Evolutionary conservation across 35 echinoderm and acorn worm genomes (phyloP).

Genomic region (Stichopus chloronotus): DNA sequence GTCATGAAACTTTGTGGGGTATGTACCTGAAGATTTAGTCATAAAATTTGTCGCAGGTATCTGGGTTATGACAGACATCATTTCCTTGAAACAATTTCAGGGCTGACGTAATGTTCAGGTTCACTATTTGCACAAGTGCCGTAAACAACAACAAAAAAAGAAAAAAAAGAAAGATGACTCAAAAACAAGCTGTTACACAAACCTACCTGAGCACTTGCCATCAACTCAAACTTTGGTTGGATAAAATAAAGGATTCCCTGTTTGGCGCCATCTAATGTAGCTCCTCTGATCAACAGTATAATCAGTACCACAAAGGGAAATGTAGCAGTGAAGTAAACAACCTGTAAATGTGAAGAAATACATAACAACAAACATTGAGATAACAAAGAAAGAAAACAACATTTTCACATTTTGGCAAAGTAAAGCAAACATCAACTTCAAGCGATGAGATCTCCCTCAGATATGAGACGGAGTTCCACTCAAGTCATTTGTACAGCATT

Average conservation of each 20-base stretch:
- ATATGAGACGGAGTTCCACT: background rate
- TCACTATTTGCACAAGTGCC: too few species aligned
- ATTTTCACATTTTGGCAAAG: background rate
- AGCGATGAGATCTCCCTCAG: too few species aligned
- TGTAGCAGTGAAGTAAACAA: constrained; percentile 83
- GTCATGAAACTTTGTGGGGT: too few species aligned
- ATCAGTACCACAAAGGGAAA: constrained; percentile 74
- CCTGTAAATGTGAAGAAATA: constrained; percentile 43
- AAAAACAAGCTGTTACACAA: background rate
- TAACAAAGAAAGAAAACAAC: background rate
- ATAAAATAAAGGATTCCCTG: constrained; percentile 70
- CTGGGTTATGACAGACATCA: too few species aligned
- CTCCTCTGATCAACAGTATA: constrained; percentile 67
- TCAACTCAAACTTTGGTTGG: constrained; percentile 49
- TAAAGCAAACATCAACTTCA: background rate
- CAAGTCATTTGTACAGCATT: too few species aligned
- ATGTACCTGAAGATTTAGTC: too few species aligned
- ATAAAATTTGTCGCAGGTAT: too few species aligned
- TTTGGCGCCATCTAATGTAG: constrained; percentile 59
- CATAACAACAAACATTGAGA: background rate
- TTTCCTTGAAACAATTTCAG: too few species aligned
- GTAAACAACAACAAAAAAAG: too few species aligned
- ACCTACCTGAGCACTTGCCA: constrained; percentile 61
- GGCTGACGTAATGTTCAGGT: too few species aligned
- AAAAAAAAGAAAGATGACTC: too few species aligned